Percentiles rank a stretch among this genome's conserved stretches.
Conservation (phyloP, 2,797 vertebrate genomes). For the Etheostoma nigrum region DNA sequence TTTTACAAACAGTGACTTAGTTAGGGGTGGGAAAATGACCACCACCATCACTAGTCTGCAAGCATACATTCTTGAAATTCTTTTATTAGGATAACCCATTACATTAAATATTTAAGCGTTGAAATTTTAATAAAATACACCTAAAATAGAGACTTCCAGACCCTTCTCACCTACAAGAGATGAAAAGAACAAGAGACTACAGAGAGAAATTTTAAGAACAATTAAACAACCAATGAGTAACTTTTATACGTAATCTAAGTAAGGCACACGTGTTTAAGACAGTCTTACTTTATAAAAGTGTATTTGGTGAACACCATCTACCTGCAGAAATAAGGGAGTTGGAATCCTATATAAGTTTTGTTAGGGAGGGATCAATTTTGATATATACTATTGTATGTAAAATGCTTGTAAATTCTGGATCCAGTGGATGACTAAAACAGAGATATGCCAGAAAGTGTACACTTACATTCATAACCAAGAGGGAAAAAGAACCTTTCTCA, state of each 20-base stretch:
- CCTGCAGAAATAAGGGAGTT: not conserved
- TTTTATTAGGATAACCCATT: too few relatives aligned
- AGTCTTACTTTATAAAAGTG: not conserved
- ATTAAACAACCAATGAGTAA: too few relatives aligned
- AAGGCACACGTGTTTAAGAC: too few relatives aligned
- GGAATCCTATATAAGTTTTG: too few relatives aligned
- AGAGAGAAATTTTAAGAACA: not conserved
- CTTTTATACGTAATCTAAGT: too few relatives aligned
- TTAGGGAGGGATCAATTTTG: too few relatives aligned
- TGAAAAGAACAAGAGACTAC: not conserved
- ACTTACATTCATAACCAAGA: not conserved
- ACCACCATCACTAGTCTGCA: not conserved
- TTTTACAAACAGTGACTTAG: not conserved
- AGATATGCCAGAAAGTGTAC: not conserved
- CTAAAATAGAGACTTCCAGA: not conserved
- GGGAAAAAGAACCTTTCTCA: not conserved
- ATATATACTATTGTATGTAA: too few relatives aligned
- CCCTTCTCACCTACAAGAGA: not conserved
- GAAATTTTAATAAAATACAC: not conserved
- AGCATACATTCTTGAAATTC: not conserved
- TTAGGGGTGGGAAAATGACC: not conserved
- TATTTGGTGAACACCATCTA: not conserved
- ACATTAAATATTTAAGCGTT: not conserved
- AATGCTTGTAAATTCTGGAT: too few relatives aligned
- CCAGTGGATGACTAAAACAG: not conserved